Percentiles rank a stretch among this genome's conserved stretches.
phyloP scores from a whole-genome alignment of 2,888 invertebrate genomes.

The Rotaria sp. region DNA sequence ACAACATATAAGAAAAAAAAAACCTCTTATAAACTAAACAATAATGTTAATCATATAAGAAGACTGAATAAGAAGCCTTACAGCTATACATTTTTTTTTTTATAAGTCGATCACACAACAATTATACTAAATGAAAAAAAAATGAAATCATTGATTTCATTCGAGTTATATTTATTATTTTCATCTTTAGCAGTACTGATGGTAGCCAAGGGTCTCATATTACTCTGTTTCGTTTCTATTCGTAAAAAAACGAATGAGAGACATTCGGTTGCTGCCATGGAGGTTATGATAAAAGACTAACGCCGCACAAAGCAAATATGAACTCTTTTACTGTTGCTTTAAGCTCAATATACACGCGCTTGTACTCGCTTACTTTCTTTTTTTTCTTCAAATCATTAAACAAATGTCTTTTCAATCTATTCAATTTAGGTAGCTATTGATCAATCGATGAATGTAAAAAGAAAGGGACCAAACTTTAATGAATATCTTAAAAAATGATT shows the following conservation, averaged over 20 bases:
- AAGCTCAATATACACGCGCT: neutral
- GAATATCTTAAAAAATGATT: neutral
- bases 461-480: neutral
- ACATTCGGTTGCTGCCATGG: neutral
- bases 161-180: neutral
- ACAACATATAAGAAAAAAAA: neutral
- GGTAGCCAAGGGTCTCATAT: neutral
- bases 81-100: neutral
- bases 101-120: neutral
- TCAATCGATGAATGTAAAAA: neutral
- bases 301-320: neutral
- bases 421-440: neutral
- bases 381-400: neutral
- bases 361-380: neutral
- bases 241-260: neutral
- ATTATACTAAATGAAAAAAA: neutral
- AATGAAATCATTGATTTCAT: neutral
- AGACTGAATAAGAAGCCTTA: neutral
- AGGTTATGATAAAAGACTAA: neutral
- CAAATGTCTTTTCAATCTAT: neutral
- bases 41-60: neutral
- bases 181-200: neutral
- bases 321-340: neutral
- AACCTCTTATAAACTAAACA: neutral
- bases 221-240: neutral